phyloP scores from a whole-genome alignment of 2,888 invertebrate species.

The Epiblema foenella region DNA sequence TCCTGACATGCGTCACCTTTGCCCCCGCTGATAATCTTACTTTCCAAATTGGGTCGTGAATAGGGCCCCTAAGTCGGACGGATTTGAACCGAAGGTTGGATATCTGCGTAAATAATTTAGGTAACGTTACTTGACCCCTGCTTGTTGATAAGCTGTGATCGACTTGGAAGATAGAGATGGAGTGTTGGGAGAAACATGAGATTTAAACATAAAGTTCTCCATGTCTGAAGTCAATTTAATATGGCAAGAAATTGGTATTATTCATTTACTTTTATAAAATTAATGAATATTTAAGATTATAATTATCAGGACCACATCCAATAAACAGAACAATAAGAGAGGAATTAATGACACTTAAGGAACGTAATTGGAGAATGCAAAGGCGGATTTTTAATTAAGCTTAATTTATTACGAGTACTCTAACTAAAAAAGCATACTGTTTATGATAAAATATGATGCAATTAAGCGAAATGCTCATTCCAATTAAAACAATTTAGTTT shows the following conservation, averaged over 20 bases:
- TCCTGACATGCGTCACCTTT: conserved; percentile 38
- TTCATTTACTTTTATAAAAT: not conserved
- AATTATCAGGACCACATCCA: not conserved
- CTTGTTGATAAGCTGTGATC: conserved; percentile 34
- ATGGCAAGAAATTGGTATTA: not conserved
- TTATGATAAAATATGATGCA: conserved; percentile 2
- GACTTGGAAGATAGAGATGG: conserved; percentile 26
- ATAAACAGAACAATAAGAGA: not conserved
- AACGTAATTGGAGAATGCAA: conserved; percentile 6
- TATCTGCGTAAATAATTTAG: conserved; percentile 43
- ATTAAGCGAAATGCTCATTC: conserved; percentile 4
- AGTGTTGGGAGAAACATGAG: conserved; percentile 20
- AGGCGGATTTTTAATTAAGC: conserved; percentile 28
- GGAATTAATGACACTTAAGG: not conserved
- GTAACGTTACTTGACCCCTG: conserved; percentile 41
- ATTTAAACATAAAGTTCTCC: not conserved
- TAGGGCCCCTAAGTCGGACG: conserved; percentile 40
- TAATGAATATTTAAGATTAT: not conserved
- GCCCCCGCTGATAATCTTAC: conserved; percentile 40
- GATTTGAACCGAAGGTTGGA: conserved; percentile 43
- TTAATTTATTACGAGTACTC: conserved; percentile 15
- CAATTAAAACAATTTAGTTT: not conserved
- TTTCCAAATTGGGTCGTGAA: conserved; percentile 42
- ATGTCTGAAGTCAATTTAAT: not conserved
- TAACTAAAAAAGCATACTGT: not conserved